Percentiles rank a stretch among this genome's conserved stretches.
Evolutionary conservation across 2,797 vertebrate species (phyloP).

Genomic region (Tadarida brasiliensis): DNA sequence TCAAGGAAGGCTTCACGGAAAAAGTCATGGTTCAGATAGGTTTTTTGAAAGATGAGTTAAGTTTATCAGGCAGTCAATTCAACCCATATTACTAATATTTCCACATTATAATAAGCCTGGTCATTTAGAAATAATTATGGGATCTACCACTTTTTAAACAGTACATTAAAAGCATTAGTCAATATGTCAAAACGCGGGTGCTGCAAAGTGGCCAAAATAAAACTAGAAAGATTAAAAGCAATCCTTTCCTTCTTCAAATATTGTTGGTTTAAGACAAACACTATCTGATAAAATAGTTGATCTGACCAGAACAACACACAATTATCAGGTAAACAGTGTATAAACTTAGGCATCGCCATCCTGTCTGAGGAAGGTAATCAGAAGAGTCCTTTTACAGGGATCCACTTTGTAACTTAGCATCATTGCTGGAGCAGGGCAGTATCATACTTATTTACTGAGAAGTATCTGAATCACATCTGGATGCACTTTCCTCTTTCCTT

Average conservation of each 20-base stretch:
- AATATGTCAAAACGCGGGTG: background rate
- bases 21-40: background rate
- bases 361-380: background rate
- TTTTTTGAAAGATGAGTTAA: slow-evolving; percentile 2
- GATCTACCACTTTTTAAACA: background rate
- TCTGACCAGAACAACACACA: background rate
- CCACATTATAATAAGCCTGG: background rate
- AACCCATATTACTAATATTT: background rate
- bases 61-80: background rate
- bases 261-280: background rate
- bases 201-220: background rate
- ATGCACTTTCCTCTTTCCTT: background rate
- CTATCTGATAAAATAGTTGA: background rate
- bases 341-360: background rate
- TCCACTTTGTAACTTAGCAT: background rate
- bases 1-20: background rate
- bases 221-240: slow-evolving; percentile 6
- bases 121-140: background rate
- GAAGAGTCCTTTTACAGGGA: background rate
- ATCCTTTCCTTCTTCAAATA: slow-evolving; percentile 1
- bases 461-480: background rate
- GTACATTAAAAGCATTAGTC: background rate
- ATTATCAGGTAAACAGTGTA: background rate
- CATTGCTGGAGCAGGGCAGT: background rate
- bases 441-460: background rate